Evolutionary conservation across 2,113 vertebrate species (phyloP), one percentile per base, ranked within the genome.

Genomic region (Pedionomus torquatus): DNA sequence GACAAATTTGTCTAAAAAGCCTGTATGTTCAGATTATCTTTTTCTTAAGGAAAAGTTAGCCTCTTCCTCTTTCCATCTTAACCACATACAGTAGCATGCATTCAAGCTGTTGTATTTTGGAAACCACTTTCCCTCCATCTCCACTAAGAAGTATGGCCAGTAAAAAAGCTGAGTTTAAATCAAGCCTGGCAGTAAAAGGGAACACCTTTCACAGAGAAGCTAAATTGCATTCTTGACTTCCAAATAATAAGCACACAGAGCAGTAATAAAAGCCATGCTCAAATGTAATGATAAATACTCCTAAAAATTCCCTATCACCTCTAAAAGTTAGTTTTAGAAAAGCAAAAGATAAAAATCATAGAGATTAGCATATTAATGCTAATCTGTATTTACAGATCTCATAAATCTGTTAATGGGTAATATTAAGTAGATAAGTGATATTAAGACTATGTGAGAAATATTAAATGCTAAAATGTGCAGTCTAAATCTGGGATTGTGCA

Each of bases 301-400:
- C 33, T 49, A 74, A 93, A 94, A 76, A 81, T 28, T 95, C 37
- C 57, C 30, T 30, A 51, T n/a, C 83, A 64, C 43, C 52, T 88
- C 51, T 89, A 75, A 90, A 91, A 92, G 39, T 83, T 94, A 93
- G 95, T 95, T 97, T 95, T 90, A 83, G 86, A 82, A 44, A 97
- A 96, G n/a, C 33, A 86, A 96, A 96, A 97, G 97, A 97, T 78
- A 96, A 95, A 97, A 97, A 96, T 83, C 84, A 90, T 35, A 86
- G 18, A 74, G 19, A 95, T 90, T 95, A 96, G 70, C 91, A 96
- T 90, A 95, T 65, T 97, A 96, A 95, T 90, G 58, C 9, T 8
- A 91, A 88, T 91, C 65, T 94, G 51, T 82, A 91, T 96, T 96
- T 97, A 76, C 84, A 96, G 94, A 96, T 95, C 72, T 96, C 87